Base-by-base conservation (phyloP, 2,113 vertebrate genomes). In the Rhynchopsitta pachyrhyncha region DNA sequence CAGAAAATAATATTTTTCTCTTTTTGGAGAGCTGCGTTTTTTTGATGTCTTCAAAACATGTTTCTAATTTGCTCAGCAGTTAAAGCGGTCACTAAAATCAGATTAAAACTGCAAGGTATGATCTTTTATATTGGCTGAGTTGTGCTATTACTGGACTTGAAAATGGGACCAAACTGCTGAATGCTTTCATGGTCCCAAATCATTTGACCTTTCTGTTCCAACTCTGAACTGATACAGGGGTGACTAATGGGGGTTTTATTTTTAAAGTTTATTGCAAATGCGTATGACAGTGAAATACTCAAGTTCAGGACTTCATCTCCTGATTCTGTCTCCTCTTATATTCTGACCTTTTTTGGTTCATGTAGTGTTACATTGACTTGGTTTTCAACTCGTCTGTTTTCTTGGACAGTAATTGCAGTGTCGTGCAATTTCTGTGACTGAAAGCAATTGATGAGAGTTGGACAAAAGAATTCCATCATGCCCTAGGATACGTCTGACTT, bases 311-410 rank as follows among this genome's bases (percentile, higher is more conserved):
- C 17, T 10, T 39, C 27, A 7, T 41, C 80, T 75, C 52, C 49
- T 8, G 6, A 8, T 53, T 82, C 64, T 12, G 0, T 47, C 47
- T 80, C 73, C 25, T 63, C 33, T 76, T 37, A 0, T 4, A 1
- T 57, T 39, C 60, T 71, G 27, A 20, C 29, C 11, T 67, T 29
- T 31, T 57, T 42, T 37, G 11, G 6, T 35, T 57, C 4, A 3
- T 14, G 1, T 27, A 22, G 5, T 3, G 8, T 50, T 63, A 27
- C 2, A 0, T 9, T 60, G 57, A 20, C 29, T 55, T 24, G 33
- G 13, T 35, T 80, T 63, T 66, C 49, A 29, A 2, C 27, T 28
- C 1, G 42, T 27, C 13, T 28, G 0, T 66, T 77, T 70, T 42
- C 63, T 68, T 19, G 39, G 67, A 6, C 50, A 9, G 10, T 12